Percentiles rank a stretch among this genome's conserved stretches.
Conservation (phyloP, 2,113 vertebrate genomes). For the Sylvilagus bachmani region DNA sequence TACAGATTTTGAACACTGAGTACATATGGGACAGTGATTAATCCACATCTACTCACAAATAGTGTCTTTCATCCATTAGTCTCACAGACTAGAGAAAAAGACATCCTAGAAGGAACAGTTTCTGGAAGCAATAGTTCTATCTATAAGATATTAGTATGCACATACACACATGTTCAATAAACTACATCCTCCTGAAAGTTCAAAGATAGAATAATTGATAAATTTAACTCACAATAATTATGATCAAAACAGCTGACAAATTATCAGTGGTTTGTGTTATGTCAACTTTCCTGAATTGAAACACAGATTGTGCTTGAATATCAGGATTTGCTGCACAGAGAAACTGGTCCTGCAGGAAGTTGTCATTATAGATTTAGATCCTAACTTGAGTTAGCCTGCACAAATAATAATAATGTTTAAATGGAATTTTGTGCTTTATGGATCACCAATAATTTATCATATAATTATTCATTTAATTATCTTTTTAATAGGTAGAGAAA, state of each 20-base stretch:
- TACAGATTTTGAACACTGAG: constrained; percentile 49
- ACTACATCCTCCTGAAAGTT: not conserved
- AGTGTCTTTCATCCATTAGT: constrained; percentile 3
- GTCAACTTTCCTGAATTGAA: not conserved
- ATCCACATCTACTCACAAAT: not conserved
- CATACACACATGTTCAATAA: not conserved
- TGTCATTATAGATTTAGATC: not conserved
- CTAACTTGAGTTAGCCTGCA: not conserved
- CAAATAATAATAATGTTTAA: not conserved
- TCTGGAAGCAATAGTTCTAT: not conserved
- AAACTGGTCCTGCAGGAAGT: not conserved
- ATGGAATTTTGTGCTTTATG: not conserved
- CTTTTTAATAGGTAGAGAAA: not conserved
- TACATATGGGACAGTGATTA: not conserved
- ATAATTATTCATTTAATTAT: not conserved
- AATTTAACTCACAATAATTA: not conserved
- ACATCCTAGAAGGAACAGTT: not conserved
- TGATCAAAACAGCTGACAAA: not conserved
- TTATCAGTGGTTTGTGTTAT: not conserved
- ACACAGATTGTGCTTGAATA: not conserved
- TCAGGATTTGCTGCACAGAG: not conserved
- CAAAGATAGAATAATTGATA: not conserved
- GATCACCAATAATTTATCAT: not conserved
- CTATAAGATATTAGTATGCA: not conserved
- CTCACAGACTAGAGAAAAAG: not conserved